Evolutionary conservation across 2,888 invertebrate species (phyloP).

Genomic region (Drosophila atripex): DNA sequence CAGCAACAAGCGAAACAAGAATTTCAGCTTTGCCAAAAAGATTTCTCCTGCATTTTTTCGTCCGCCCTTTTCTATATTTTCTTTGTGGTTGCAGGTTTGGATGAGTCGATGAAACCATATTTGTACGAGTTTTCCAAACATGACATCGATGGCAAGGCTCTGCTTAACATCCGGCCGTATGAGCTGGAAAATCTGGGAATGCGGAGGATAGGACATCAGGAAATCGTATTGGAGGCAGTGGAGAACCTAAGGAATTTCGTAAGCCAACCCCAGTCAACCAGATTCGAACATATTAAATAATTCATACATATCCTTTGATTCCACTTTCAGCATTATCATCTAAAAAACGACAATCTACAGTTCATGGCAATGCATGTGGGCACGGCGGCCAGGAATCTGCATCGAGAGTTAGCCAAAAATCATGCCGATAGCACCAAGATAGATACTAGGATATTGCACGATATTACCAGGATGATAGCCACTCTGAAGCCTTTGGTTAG

Average conservation of each 20-base stretch:
- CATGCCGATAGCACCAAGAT: constrained; percentile 86
- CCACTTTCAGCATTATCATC: constrained; percentile 91
- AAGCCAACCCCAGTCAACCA: constrained; percentile 81
- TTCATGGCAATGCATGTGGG: constrained; percentile 93
- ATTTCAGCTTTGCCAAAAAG: constrained; percentile 32
- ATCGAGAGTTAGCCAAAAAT: constrained; percentile 87
- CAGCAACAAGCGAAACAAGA: constrained; percentile 40
- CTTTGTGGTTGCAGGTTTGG: constrained; percentile 74
- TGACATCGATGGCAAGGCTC: constrained; percentile 90
- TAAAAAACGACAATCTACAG: constrained; percentile 96
- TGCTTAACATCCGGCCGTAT: constrained; percentile 93
- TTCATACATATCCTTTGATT: not conserved
- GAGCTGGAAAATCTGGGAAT: constrained; percentile 95
- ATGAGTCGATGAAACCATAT: constrained; percentile 89
- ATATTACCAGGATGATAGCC: constrained; percentile 92
- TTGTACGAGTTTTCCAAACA: constrained; percentile 91
- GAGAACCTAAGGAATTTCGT: constrained; percentile 95
- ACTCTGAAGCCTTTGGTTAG: constrained; percentile 94
- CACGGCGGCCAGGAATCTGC: constrained; percentile 91
- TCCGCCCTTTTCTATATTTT: not conserved
- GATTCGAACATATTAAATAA: not conserved
- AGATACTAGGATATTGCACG: constrained; percentile 91
- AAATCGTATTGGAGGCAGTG: constrained; percentile 95
- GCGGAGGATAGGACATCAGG: constrained; percentile 95
- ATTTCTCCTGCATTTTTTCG: constrained; percentile 40